Evolutionary conservation across 2,113 vertebrate genomes (phyloP), one percentile per base, ranked within the genome.

Genomic region (Azemiops feae): DNA sequence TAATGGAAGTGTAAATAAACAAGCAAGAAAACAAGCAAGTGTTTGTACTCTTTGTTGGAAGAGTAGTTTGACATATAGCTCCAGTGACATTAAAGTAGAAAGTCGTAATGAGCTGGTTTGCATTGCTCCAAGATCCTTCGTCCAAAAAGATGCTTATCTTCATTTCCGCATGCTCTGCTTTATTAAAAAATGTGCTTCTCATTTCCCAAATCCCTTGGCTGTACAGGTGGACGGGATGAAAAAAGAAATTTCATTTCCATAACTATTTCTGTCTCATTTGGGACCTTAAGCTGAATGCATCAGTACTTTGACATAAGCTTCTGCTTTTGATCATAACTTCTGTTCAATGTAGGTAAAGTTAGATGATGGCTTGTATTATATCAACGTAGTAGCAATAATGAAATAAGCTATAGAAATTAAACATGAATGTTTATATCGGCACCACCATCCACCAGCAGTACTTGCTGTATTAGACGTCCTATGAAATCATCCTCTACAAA

Each of bases 141-240:
- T 93, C 3, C 4, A 4, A 81, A 93, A 45, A 90, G 60, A 45
- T 50, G 93, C 94, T 95, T 95, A 93, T 93, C 94, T 96, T 93
- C 86, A 92, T 96, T 96, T 96, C 94, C 58, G 0, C 2, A n/a
- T 95, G 92, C 92, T 93, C 91, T 50, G 85, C 58, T 94, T 96
- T 95, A 95, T 97, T 96, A 93, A 96, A 96, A 95, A 93, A 95
- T 0, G 7, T 96, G 93, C 89, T 95, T 34, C 57, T 95, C 85
- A 93, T 95, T 93, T 95, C 91, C 91, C 87, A 94, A 89, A 91
- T 93, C 86, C 89, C 93, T 53, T 74, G 45, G 34, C 3, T 43
- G 5, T 30, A 34, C 85, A 64, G 89, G 93, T 0, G 1, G 96
- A 92, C 89, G 92, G 89, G 89, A 92, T 93, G 91, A 89, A 96